phyloP scores from a whole-genome alignment of 2,888 invertebrate species.

The Colostygia pectinataria region DNA sequence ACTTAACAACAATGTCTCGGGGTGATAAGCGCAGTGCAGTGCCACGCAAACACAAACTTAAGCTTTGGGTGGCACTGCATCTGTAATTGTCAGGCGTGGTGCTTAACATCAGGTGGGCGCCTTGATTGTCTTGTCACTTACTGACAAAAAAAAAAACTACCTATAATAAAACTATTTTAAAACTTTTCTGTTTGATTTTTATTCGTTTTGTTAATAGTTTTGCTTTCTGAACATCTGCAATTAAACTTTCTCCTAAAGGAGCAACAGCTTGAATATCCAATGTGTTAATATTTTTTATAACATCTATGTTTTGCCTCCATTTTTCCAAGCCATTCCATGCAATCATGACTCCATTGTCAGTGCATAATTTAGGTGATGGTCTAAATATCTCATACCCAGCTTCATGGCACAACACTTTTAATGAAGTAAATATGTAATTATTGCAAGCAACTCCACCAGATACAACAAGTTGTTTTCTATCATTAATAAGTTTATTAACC shows the following conservation, averaged over 20 bases:
- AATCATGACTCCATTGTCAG: constrained; percentile 99
- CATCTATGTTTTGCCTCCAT: constrained; percentile 80
- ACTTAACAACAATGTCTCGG: too few relatives aligned
- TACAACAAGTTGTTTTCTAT: constrained; percentile 87
- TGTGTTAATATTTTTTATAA: constrained; percentile 82
- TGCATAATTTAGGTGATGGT: constrained; percentile 93
- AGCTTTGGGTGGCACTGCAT: too few relatives aligned
- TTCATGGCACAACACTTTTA: constrained; percentile 87
- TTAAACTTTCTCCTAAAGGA: constrained; percentile 85
- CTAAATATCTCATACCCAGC: constrained; percentile 86
- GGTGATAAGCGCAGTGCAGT: too few relatives aligned
- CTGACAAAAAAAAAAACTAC: too few relatives aligned
- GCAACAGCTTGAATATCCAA: constrained; percentile 85
- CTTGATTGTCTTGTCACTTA: too few relatives aligned
- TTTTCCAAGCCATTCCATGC: constrained; percentile 99
- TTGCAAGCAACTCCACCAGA: constrained; percentile 99
- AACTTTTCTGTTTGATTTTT: constrained; percentile 55
- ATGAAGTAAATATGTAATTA: constrained; percentile 87
- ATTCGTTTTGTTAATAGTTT: constrained; percentile 74
- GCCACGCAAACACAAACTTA: too few relatives aligned
- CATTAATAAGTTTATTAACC: constrained; percentile 85
- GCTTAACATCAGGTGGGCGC: too few relatives aligned
- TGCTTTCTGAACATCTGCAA: constrained; percentile 79
- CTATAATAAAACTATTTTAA: neutral
- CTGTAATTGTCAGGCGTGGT: too few relatives aligned